Evolutionary conservation across 2,888 invertebrate genomes (phyloP).

Genomic region (Darwinula stevensoni): DNA sequence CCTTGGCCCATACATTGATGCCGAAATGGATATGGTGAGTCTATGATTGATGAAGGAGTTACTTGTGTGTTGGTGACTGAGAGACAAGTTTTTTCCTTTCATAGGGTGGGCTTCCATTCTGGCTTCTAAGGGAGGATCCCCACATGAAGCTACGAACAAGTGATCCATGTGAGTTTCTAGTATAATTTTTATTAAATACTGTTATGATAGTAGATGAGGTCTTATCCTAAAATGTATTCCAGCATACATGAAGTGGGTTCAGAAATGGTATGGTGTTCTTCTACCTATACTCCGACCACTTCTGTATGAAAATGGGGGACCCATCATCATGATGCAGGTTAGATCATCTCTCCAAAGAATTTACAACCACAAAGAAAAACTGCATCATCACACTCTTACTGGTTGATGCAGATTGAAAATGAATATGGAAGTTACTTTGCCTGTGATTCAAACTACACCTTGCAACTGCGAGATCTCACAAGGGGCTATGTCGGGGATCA

Average conservation of each 20-base stretch:
- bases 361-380: too few species aligned
- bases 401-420: constrained; percentile 48
- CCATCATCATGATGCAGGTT: constrained; percentile 59
- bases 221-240: constrained; percentile 6
- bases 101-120: constrained; percentile 13
- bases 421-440: constrained; percentile 60
- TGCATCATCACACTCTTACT: too few species aligned
- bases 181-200: neutral
- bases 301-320: constrained; percentile 41
- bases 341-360: too few species aligned
- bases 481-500: constrained; percentile 25
- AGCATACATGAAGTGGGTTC: constrained; percentile 19
- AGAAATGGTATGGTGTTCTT: constrained; percentile 21
- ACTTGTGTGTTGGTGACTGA: neutral
- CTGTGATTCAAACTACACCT: constrained; percentile 35
- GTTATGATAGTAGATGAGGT: neutral
- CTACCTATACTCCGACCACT: constrained; percentile 21
- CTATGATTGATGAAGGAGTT: too few species aligned
- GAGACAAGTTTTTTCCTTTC: constrained; percentile 10
- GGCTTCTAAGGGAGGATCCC: constrained; percentile 11
- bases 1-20: constrained; percentile 73
- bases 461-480: constrained; percentile 32
- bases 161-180: constrained; percentile 10
- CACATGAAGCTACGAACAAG: constrained; percentile 14
- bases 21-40: constrained; percentile 45